Evolutionary conservation across 1,140 invertebrate species (phyloP), one percentile per base, ranked within the genome.

Genomic region (Musca vetustissima): DNA sequence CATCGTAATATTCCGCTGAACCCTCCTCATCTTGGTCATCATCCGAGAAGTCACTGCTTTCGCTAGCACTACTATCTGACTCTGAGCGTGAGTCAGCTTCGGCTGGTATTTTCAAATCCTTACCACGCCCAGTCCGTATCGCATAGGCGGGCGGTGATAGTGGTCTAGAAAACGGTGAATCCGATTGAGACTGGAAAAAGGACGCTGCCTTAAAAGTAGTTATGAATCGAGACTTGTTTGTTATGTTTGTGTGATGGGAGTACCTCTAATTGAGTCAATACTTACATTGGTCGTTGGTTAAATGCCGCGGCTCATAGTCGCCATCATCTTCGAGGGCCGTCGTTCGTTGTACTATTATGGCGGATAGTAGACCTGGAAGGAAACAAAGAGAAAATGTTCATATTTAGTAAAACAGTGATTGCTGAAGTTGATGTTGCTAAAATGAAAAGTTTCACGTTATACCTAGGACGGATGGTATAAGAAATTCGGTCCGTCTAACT

Each of bases 161-260:
- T 15, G 32, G 66, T 19, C 66, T 36, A 22, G 68, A 69, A 65
- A 72, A 72, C 65, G 68, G 66, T 50, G 65, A 66, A 43, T 69
- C 77, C 67, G 75, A 68, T 32, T 79, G 75, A 48, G 78, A 77
- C 79, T 81, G 79, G 75, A 81, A 81, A 72, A 78, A 81, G 81
- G 79, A 81, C 75, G 76, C 79, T 81, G 76, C 79, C 79, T 81
- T 81, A 78, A 80, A 73, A 73, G 79, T 81, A 78, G 77, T 76
- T 81, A 73, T 78, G 76, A 81, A 80, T 78, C 75, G 70, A 64
- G 25, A 53, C 70, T 66, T 55, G 55, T 36, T 61, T 61, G 57
- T 61, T 61, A 61, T 61, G 57, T 61, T 19, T 28, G 25, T n/a
- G n/a, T n/a, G n/a, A n/a, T n/a, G 36, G 32, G 32, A 11, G 57